Base-by-base conservation (phyloP, 2,888 invertebrate genomes). In the Noctuana brunneofusca region DNA sequence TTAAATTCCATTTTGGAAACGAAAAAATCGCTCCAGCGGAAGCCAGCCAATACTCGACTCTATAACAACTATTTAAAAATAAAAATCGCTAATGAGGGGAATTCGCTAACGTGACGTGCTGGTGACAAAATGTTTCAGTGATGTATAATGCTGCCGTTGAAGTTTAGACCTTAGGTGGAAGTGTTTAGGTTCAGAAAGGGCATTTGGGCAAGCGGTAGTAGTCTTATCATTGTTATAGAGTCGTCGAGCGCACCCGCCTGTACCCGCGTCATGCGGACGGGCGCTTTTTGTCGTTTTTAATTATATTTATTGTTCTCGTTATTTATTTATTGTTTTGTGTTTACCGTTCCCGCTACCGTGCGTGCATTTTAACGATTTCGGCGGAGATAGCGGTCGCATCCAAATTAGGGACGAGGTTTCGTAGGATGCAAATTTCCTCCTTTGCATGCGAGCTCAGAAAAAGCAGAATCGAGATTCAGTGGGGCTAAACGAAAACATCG, bases 301-400 rank as follows among this genome's bases (percentile, higher is more conserved):
- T 89, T 89, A 89, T 88, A 89, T 89, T 89, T 89, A 89, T 89
- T 87, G 89, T 89, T 87, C 83, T 86, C 82, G 80, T 87, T 88
- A 88, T 87, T 87, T 89, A 86, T 89, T 89, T 87, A 86, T 87
- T 86, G 86, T 86, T 85, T 86, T 84, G 75, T 80, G 79, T 84
- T 84, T 84, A 73, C 79, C 77, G 76, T 81, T 82, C 82, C 78
- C 78, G 87, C 89, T 89, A 88, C 88, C 81, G 89, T 87, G 84
- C 86, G 83, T 85, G 83, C 82, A 77, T 87, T 86, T 86, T 85
- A 86, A 88, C 84, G 88, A 89, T 86, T 82, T 75, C 78, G 69
- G 60, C 68, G 67, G 78, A 85, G 87, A 89, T 87, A 88, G 76
- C 80, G 78, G 79, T 75, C 75, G 85, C 81, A 86, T 83, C 86